Evolutionary conservation across 2,113 vertebrate genomes (phyloP).

Genomic region (Hucho hucho): DNA sequence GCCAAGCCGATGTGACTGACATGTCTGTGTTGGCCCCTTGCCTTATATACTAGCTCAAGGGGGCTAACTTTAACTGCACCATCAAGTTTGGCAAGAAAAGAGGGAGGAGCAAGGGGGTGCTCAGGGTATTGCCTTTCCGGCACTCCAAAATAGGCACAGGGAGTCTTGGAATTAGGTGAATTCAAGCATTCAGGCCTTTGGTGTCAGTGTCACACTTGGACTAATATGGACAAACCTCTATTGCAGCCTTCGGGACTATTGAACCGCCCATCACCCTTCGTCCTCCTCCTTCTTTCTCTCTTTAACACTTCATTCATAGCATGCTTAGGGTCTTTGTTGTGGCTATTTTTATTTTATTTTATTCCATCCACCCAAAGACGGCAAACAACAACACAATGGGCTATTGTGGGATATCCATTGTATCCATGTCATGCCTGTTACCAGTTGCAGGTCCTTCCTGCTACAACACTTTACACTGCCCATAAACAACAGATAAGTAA

Average conservation of each 20-base stretch:
- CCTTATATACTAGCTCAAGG: slow-evolving; percentile 72
- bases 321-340: slow-evolving; percentile 27
- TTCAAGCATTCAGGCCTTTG: slow-evolving; percentile 66
- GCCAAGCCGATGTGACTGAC: slow-evolving; percentile 75
- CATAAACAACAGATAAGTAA: too few species aligned
- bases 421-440: too few species aligned
- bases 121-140: slow-evolving; percentile 64
- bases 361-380: slow-evolving; percentile 1
- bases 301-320: slow-evolving; percentile 10
- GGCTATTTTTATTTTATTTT: slow-evolving; percentile 31
- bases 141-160: slow-evolving; percentile 70
- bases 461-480: too few species aligned
- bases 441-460: too few species aligned
- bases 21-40: slow-evolving; percentile 51
- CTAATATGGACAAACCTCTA: slow-evolving; percentile 68
- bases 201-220: slow-evolving; percentile 57
- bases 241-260: slow-evolving; percentile 21
- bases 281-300: background rate
- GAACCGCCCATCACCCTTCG: background rate
- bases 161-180: slow-evolving; percentile 77
- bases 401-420: too few species aligned
- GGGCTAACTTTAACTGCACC: slow-evolving; percentile 76
- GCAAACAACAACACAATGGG: slow-evolving; percentile 11
- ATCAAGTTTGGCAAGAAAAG: slow-evolving; percentile 78
- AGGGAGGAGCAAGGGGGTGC: slow-evolving; percentile 62